Evolutionary conservation across 2,797 vertebrate species (phyloP).

Genomic region (Mormyrops attenuatus): DNA sequence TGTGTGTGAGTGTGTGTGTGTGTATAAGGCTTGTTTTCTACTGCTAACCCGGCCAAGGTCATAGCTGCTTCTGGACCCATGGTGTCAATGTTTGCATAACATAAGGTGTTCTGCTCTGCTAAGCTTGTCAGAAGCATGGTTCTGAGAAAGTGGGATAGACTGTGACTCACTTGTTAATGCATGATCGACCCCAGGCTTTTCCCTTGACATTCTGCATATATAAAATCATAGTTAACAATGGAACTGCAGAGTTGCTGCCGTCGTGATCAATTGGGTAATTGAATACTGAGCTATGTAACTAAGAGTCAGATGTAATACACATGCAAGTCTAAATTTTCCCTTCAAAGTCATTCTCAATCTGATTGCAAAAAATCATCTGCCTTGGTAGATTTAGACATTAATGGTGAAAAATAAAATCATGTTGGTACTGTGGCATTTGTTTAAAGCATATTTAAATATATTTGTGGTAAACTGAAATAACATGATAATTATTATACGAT

Average conservation of each 20-base stretch:
- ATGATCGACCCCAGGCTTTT: background rate
- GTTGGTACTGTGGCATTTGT: background rate
- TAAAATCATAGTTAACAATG: slow-evolving; percentile 15
- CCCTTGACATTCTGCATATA: slow-evolving; percentile 4
- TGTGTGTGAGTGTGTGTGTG: background rate
- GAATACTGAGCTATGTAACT: background rate
- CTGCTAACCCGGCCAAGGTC: background rate
- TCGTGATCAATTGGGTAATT: slow-evolving; percentile 5
- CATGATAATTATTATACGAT: background rate
- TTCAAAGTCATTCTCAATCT: background rate
- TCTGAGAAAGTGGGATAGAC: background rate
- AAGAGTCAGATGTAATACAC: background rate
- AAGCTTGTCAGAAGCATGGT: background rate
- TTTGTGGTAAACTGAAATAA: background rate
- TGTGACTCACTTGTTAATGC: slow-evolving; percentile 14
- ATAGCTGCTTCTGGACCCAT: background rate
- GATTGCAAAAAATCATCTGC: background rate
- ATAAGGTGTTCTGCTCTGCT: slow-evolving; percentile 17
- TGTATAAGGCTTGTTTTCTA: background rate
- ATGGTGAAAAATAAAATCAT: background rate
- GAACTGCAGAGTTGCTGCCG: background rate
- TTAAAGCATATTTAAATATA: background rate
- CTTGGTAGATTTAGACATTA: background rate
- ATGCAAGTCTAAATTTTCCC: background rate
- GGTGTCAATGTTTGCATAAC: slow-evolving; percentile 8